Base-by-base conservation (phyloP, 2,888 invertebrate genomes). In the Antheraea assamensis region DNA sequence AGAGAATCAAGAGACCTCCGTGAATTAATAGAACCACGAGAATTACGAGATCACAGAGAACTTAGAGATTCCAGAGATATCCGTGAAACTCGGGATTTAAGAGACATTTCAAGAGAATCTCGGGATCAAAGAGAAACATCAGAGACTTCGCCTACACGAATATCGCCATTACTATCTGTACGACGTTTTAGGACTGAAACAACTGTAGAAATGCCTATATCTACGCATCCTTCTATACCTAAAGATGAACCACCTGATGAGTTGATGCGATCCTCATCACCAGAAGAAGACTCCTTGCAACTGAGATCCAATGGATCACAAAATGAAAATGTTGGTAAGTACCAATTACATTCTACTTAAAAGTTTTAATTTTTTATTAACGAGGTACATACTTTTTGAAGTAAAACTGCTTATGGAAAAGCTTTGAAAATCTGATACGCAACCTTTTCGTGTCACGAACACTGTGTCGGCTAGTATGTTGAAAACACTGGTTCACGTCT, bases 241-340 rank as follows among this genome's bases (percentile, higher is more conserved):
- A 95, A 95, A 89, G 95, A 95, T 77, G 95, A 95, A 79, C 95
- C 95, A 27, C 95, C 95, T 75, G 95, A 95, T 85, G 95, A 95
- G 80, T 89, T 90, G 17, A 92, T 94, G 88, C 91, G 95, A 78
- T 90, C 95, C 64, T 95, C 95, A 70, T 95, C 95, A 66, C 95
- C 95, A 19, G 96, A 96, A 88, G 96, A 95, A 78, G 95, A 96
- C 81, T 89, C 95, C 72, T 94, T 95, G 78, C 95, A 96, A 78
- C 85, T 95, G 82, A 90, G 95, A 85, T 95, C 95, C 71, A 95
- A 95, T 82, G 95, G 95, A 78, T 93, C 94, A 77, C 94, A 91
- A 85, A 95, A 94, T 85, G 96, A 96, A 82, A 86, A 76, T 78
- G 92, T 95, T 85, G 96, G 96, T 92, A 88, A 81, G 90, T 86